phyloP scores from a whole-genome alignment of 1,140 invertebrate genomes.

The Ceratosolen solmsi region DNA sequence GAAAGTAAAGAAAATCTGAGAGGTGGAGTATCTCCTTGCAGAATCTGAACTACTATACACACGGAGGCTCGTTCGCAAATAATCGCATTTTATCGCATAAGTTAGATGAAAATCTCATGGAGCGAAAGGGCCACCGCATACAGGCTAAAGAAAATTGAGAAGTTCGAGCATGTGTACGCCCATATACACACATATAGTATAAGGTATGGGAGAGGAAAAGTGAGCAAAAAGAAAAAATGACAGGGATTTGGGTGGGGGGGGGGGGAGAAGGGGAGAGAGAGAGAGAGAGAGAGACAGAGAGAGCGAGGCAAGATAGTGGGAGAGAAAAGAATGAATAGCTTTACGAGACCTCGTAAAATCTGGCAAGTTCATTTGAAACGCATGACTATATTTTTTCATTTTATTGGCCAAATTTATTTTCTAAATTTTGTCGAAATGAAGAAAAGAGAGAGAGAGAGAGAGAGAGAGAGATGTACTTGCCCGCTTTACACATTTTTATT shows the following conservation, averaged over 20 bases:
- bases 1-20: neutral
- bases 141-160: neutral
- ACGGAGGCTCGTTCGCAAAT: constrained; percentile 45
- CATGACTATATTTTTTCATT: constrained; percentile 44
- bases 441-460: neutral
- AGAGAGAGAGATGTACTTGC: neutral
- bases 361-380: constrained; percentile 44
- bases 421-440: constrained; percentile 12
- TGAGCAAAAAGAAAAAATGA: neutral
- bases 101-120: constrained; percentile 56
- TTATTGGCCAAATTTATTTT: constrained; percentile 30
- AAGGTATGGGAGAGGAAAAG: neutral
- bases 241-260: neutral
- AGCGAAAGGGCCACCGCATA: neutral
- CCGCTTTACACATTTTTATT: neutral
- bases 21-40: neutral
- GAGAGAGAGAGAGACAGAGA: too few relatives aligned
- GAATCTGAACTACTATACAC: neutral
- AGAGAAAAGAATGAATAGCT: constrained; percentile 36
- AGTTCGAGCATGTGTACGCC: neutral
- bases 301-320: neutral
- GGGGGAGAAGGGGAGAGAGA: too few relatives aligned
- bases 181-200: neutral
- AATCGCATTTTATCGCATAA: constrained; percentile 55
- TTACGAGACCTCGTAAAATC: constrained; percentile 55